These are phyloP conservation scores for Hemaris fuciformis DNA, from an alignment of 2,888 invertebrate species.

Conservation along the genomic window DNA sequence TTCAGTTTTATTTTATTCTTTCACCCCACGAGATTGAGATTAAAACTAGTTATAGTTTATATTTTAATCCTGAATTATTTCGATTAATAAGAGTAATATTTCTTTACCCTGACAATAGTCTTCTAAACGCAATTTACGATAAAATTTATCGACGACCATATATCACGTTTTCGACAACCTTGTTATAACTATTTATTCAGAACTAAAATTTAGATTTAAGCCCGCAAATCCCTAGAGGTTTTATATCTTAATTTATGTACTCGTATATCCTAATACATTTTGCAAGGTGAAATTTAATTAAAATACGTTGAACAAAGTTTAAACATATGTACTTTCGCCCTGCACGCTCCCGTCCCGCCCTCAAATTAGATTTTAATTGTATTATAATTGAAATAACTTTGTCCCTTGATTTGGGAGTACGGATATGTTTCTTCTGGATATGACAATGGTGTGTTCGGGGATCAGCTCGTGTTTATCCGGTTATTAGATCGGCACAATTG, in stretches of 20 bases:
- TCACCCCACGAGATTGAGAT: too few species aligned
- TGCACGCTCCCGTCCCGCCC: slow-evolving; percentile 23
- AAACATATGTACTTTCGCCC: slow-evolving; percentile 12
- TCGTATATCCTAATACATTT: slow-evolving; percentile 15
- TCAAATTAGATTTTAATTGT: slow-evolving; percentile 52
- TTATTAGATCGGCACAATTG: too few species aligned
- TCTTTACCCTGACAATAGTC: too few species aligned
- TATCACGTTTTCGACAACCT: neutral
- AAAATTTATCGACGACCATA: neutral
- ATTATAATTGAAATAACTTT: slow-evolving; percentile 56
- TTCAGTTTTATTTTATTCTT: too few species aligned
- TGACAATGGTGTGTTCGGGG: slow-evolving; percentile 7
- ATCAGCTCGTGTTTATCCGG: too few species aligned
- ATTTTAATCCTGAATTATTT: too few species aligned
- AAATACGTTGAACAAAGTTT: slow-evolving; percentile 37
- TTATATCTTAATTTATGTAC: neutral
- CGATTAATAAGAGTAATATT: too few species aligned
- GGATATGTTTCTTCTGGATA: slow-evolving; percentile 27
- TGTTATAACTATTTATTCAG: neutral
- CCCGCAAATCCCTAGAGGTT: neutral
- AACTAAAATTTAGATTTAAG: neutral
- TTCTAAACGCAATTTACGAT: too few species aligned
- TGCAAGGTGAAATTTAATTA: slow-evolving; percentile 41
- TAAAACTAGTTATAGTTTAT: too few species aligned
- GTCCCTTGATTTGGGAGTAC: slow-evolving; percentile 29